Base-by-base conservation (phyloP, 2,888 invertebrate genomes). In the Actias luna region DNA sequence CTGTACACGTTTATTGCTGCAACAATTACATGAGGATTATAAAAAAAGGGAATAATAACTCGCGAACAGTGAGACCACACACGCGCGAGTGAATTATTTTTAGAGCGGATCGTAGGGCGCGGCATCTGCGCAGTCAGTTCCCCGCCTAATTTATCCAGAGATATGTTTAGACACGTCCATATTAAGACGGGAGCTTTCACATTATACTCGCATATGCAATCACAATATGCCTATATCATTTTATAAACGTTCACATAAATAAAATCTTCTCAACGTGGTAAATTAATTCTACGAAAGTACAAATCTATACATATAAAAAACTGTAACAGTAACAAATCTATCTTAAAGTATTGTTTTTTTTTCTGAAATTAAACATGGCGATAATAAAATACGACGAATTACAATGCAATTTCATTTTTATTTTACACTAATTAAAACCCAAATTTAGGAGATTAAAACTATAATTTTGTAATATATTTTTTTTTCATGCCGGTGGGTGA, bases 161-260 rank as follows among this genome's bases (percentile, higher is more conserved):
- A 46, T 58, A 58, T 61, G 61, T 62, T 62, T 62, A 62, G 62
- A 62, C 62, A 58, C 58, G 57, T 62, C 62, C 62, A 59, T 29
- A 35, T 42, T 46, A 46, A 60, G 55, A 55, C 55, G 29, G 29
- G 55, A 29, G 55, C n/a, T 55, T 55, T 55, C 29, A 29, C 29
- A 29, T 55, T 55, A 16, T 55, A 29, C 29, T 12, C 16, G 1
- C 55, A 55, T 55, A 27, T 29, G 29, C 29, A 58, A 33, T 33
- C 33, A 46, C 14, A 46, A 46, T 8, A 10, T 10, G 12, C 5
- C 5, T 33, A 22, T 8, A 46, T 46, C 7, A 22, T 22, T 46
- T 22, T 46, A 46, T 46, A 8, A 22, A 46, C 22, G 22, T 10
- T 10, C 46, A 22, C 22, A 18, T 10, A 18, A 18, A 46, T 46